Evolutionary conservation across 2,797 vertebrate species (phyloP).

Genomic region (Eupleurogrammus muticus): DNA sequence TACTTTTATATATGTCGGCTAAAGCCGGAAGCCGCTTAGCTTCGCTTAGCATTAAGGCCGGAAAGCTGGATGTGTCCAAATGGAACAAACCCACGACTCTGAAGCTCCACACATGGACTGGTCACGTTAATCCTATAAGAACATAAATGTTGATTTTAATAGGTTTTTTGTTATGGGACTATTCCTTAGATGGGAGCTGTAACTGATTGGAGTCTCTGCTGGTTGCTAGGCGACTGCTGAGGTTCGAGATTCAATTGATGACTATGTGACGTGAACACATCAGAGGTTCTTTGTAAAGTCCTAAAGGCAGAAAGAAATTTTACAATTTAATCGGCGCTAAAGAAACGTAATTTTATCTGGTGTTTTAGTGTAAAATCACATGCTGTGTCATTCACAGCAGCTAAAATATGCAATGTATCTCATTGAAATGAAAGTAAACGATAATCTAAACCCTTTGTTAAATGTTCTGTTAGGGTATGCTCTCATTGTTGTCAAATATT

Average conservation of each 20-base stretch:
- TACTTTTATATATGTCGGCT: too few relatives aligned
- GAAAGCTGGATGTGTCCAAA: too few relatives aligned
- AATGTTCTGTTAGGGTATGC: too few relatives aligned
- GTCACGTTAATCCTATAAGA: not conserved
- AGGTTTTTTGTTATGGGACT: not conserved
- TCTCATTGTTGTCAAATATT: too few relatives aligned
- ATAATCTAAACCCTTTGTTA: too few relatives aligned
- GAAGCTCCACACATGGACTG: not conserved
- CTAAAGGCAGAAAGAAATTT: too few relatives aligned
- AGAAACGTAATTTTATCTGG: not conserved
- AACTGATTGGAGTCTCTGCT: not conserved
- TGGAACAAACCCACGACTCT: not conserved
- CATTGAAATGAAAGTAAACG: too few relatives aligned
- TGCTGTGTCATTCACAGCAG: not conserved
- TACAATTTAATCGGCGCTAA: not conserved
- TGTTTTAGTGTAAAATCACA: not conserved
- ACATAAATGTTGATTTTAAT: too few relatives aligned
- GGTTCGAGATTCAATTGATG: not conserved
- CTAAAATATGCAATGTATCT: not conserved
- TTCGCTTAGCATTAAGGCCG: too few relatives aligned
- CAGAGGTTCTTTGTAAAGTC: not conserved
- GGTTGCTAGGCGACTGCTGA: not conserved
- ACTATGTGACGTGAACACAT: not conserved
- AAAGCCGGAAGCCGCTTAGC: too few relatives aligned
- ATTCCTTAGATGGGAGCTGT: not conserved